Evolutionary conservation across 2,888 invertebrate genomes (phyloP).

Genomic region (Latrodectus hesperus): DNA sequence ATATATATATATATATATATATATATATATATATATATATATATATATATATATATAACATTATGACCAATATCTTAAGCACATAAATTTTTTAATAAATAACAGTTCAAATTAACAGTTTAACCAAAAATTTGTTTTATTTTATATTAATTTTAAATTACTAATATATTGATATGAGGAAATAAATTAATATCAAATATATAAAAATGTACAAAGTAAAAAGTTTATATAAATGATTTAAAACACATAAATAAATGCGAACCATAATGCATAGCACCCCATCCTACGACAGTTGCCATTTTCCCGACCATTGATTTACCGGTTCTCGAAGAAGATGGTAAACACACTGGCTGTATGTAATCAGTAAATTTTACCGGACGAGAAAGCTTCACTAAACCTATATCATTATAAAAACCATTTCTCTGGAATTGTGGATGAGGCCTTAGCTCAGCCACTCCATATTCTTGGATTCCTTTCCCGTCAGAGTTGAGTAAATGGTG

Average conservation of each 20-base stretch:
- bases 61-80: too few species aligned
- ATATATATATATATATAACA: too few species aligned
- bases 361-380: constrained; percentile 86
- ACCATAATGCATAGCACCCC: constrained; percentile 93
- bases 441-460: constrained; percentile 71
- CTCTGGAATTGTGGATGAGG: constrained; percentile 90
- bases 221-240: too few species aligned
- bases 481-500: constrained; percentile 88
- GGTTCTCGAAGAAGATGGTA: constrained; percentile 80
- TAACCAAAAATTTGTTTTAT: too few species aligned
- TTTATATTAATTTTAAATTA: too few species aligned
- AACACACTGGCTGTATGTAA: constrained; percentile 90
- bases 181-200: too few species aligned
- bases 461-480: constrained; percentile 85
- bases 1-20: too few species aligned
- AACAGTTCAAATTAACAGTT: too few species aligned
- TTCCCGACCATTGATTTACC: constrained; percentile 82
- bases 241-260: constrained; percentile 55
- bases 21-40: too few species aligned
- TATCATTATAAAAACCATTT: constrained; percentile 94
- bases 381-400: constrained; percentile 86
- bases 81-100: too few species aligned
- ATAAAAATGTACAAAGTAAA: too few species aligned
- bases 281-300: constrained; percentile 91
- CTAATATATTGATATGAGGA: too few species aligned